Conservation (phyloP, 37 sponge, comb jelly and placozoan species). For the Bolinopsis microptera region DNA sequence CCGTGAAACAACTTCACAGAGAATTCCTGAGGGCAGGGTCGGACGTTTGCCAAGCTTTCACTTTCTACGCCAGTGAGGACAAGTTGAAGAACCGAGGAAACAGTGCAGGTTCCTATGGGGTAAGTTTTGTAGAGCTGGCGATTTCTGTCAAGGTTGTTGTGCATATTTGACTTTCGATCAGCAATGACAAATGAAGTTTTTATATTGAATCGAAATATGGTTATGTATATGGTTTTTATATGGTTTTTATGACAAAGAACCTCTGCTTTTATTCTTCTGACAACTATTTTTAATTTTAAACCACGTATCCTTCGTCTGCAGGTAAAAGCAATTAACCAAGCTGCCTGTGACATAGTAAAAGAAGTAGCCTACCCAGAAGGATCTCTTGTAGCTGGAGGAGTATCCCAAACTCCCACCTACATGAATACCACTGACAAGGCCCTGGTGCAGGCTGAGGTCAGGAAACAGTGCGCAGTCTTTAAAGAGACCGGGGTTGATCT, state of each 20-base stretch:
- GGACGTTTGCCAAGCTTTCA: conserved; percentile 69
- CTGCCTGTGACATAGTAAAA: conserved; percentile 67
- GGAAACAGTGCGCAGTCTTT: conserved; percentile 69
- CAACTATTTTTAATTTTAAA: no score
- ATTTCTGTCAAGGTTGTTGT: no score
- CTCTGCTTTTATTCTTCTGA: no score
- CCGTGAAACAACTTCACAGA: conserved; percentile 67
- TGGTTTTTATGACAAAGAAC: no score
- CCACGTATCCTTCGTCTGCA: no score
- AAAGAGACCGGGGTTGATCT: conserved; percentile 66
- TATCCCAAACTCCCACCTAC: conserved; percentile 70
- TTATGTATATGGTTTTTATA: no score
- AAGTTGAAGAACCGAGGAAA: conserved; percentile 68
- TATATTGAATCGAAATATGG: no score
- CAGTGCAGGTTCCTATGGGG: conserved; percentile 50
- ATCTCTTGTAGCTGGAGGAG: conserved; percentile 51
- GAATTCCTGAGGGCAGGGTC: conserved; percentile 68
- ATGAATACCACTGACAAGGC: conserved; percentile 29
- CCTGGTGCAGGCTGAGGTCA: conserved; percentile 64
- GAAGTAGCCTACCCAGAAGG: conserved; percentile 61
- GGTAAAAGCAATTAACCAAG: conserved; percentile 65
- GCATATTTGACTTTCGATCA: no score
- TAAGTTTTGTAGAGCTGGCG: no score
- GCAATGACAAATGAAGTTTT: no score
- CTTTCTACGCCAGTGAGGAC: conserved; percentile 72